These are phyloP conservation scores for Eptatretus burgeri DNA, from an alignment of 2,113 vertebrate species.

Conservation along the genomic window DNA sequence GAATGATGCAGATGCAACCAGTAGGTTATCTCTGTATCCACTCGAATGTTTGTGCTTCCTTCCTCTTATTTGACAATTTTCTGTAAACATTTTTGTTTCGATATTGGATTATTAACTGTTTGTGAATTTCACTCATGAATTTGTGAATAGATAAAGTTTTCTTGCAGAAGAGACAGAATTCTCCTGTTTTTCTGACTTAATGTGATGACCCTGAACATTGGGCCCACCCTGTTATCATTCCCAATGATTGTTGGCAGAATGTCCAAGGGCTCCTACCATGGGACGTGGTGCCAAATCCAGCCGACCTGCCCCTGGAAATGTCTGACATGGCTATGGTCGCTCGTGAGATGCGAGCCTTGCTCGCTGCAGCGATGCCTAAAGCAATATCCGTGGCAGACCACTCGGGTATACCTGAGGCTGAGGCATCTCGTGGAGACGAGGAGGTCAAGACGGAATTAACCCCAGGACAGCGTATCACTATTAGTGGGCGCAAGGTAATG, in stretches of 20 bases:
- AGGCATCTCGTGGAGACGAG: constrained; percentile 16
- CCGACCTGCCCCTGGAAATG: constrained; percentile 80
- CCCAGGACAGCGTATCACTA: constrained; percentile 61
- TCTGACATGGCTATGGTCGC: constrained; percentile 51
- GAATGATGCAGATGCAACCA: too few species aligned
- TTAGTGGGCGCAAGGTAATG: constrained; percentile 71
- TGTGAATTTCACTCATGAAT: too few species aligned
- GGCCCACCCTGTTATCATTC: too few species aligned
- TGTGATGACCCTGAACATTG: too few species aligned
- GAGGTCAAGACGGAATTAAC: constrained; percentile 37
- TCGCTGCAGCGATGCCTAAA: constrained; percentile 34
- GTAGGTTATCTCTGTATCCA: too few species aligned
- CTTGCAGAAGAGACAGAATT: too few species aligned
- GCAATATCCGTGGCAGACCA: not conserved
- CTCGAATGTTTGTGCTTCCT: too few species aligned
- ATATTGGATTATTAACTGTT: too few species aligned
- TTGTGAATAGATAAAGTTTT: too few species aligned
- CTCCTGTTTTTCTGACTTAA: too few species aligned
- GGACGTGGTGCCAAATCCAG: constrained; percentile 60
- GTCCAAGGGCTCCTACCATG: constrained; percentile 51
- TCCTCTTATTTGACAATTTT: too few species aligned
- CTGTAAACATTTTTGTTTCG: too few species aligned
- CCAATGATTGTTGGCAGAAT: constrained; percentile 22
- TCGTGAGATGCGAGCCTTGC: constrained; percentile 42
- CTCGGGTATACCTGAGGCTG: constrained; percentile 18